These are phyloP conservation scores for Pterocles orientalis DNA, from an alignment of 2,113 vertebrate genomes.

Conservation along the genomic window DNA sequence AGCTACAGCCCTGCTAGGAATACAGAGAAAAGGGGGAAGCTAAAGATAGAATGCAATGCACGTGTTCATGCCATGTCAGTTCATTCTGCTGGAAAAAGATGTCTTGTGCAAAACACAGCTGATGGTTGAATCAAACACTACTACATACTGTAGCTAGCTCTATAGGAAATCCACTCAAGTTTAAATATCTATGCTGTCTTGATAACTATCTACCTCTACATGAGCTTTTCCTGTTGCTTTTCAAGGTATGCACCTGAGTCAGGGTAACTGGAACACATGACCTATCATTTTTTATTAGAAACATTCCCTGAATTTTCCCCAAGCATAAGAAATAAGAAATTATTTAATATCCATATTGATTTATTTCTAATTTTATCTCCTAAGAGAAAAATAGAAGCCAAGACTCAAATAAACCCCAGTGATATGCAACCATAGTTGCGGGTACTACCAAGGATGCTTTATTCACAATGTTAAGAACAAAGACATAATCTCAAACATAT, in stretches of 20 bases:
- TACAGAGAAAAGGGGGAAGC: background rate
- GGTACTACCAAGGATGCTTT: background rate
- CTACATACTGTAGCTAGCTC: background rate
- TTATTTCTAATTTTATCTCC: background rate
- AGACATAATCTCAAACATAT: background rate
- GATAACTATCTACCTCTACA: background rate
- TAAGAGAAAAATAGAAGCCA: background rate
- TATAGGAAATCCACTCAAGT: background rate
- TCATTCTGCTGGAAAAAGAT: background rate
- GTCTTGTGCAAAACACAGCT: background rate
- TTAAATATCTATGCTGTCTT: background rate
- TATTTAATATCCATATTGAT: background rate
- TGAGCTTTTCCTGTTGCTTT: background rate
- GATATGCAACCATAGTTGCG: background rate
- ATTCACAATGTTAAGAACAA: background rate
- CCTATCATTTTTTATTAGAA: background rate
- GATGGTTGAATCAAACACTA: background rate
- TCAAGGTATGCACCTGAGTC: background rate
- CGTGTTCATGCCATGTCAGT: accelerated
- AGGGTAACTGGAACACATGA: accelerated
- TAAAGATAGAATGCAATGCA: background rate
- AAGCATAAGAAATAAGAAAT: background rate
- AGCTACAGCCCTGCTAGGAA: background rate
- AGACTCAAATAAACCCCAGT: background rate
- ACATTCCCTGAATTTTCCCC: background rate